Conservation (phyloP, 1,140 invertebrate genomes). For the Bilobella aurantiaca region DNA sequence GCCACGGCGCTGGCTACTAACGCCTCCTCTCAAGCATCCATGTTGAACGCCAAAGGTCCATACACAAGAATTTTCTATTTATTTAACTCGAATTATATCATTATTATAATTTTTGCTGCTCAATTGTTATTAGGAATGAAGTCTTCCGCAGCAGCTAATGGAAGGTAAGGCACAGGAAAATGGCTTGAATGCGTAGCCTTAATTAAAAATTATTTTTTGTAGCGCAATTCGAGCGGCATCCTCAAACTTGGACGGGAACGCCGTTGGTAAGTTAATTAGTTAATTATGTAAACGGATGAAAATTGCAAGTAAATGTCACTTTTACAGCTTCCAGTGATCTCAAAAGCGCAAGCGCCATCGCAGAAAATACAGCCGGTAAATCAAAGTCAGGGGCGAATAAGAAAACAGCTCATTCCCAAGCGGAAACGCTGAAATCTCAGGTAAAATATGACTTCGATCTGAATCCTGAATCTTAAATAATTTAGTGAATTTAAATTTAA, state of each 20-base stretch:
- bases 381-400: neutral
- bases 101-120: no score
- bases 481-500: neutral
- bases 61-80: no score
- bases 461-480: no score
- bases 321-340: neutral
- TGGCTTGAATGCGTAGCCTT: no score
- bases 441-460: no score
- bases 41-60: neutral
- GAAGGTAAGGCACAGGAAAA: no score
- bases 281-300: neutral
- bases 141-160: neutral
- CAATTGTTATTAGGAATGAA: no score
- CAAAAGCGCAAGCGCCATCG: neutral
- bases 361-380: neutral
- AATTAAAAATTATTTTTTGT: neutral
- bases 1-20: neutral
- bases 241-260: neutral
- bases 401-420: neutral
- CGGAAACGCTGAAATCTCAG: neutral
- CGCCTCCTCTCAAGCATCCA: neutral
- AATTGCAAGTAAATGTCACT: neutral
- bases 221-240: neutral
- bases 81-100: no score
- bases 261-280: neutral